A percentile compares a stretch with the other conserved stretches of the same genome.
phyloP scores from a whole-genome alignment of 2,888 invertebrate species.

The Macrophya alboannulata region DNA sequence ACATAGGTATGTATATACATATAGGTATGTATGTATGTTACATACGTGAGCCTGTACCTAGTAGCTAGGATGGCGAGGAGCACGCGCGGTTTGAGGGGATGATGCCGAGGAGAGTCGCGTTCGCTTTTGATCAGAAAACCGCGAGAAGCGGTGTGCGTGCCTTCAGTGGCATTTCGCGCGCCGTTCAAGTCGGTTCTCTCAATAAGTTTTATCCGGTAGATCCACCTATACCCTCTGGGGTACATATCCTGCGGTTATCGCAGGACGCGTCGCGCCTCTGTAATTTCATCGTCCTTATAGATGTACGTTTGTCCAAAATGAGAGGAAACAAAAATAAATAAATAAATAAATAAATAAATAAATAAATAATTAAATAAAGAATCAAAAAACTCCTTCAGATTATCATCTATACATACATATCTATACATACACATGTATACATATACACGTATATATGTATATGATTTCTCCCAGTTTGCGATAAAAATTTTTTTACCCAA shows the following conservation, averaged over 20 bases:
- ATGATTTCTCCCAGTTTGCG: too few relatives aligned
- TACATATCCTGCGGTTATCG: conserved; percentile 9
- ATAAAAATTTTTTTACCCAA: too few relatives aligned
- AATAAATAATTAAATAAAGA: not conserved
- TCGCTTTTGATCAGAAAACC: conserved; percentile 45
- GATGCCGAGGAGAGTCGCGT: conserved; percentile 47
- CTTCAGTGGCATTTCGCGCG: conserved; percentile 76
- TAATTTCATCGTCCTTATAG: not conserved
- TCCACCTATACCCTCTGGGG: not conserved
- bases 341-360: not conserved
- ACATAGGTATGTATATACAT: not conserved
- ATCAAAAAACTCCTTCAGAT: not conserved
- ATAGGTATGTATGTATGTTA: too few relatives aligned
- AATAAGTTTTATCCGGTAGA: not conserved
- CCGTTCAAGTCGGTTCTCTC: conserved; percentile 65
- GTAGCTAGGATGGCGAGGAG: conserved; percentile 22
- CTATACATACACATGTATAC: too few relatives aligned
- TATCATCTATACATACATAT: too few relatives aligned
- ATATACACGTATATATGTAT: too few relatives aligned
- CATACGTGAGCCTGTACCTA: not conserved
- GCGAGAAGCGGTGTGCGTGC: conserved; percentile 38
- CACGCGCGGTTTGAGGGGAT: conserved; percentile 48
- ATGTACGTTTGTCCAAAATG: not conserved
- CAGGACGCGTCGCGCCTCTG: conserved; percentile 8
- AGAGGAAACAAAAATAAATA: too few relatives aligned